A percentile compares a stretch with the other conserved stretches of the same genome.
These are phyloP conservation scores for Pantherophis alleghaniensis DNA, from an alignment of 2,797 vertebrate species.

Conservation along the genomic window DNA sequence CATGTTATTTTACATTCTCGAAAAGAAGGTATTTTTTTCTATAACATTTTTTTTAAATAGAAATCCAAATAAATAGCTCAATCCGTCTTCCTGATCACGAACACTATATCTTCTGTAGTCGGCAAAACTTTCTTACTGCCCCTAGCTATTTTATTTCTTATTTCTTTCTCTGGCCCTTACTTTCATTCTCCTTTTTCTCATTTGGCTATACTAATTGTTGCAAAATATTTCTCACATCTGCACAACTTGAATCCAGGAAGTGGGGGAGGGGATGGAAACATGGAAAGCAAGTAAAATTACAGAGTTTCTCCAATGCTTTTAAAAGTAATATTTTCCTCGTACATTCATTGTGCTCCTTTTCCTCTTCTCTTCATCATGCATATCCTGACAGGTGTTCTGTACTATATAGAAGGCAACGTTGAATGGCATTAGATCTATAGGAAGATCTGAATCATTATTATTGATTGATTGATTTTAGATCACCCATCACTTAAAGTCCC, in stretches of 20 bases:
- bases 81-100: neutral
- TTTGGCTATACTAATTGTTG: neutral
- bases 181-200: neutral
- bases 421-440: neutral
- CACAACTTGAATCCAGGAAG: neutral
- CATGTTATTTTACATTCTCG: neutral
- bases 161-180: neutral
- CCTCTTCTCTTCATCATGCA: neutral
- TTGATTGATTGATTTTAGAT: neutral
- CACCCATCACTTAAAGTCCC: neutral
- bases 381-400: neutral
- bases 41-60: neutral
- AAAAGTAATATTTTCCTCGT: neutral
- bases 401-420: neutral
- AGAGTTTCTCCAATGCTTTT: neutral
- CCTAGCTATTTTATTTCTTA: neutral
- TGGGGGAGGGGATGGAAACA: neutral
- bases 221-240: neutral
- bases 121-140: neutral
- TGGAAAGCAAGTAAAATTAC: neutral
- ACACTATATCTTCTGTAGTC: neutral
- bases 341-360: neutral
- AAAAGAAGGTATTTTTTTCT: neutral
- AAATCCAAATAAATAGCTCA: neutral
- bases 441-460: neutral